Percentiles rank a stretch among this genome's conserved stretches.
These are phyloP conservation scores for Beris morrisii DNA, from an alignment of 2,888 invertebrate genomes.

Conservation along the genomic window DNA sequence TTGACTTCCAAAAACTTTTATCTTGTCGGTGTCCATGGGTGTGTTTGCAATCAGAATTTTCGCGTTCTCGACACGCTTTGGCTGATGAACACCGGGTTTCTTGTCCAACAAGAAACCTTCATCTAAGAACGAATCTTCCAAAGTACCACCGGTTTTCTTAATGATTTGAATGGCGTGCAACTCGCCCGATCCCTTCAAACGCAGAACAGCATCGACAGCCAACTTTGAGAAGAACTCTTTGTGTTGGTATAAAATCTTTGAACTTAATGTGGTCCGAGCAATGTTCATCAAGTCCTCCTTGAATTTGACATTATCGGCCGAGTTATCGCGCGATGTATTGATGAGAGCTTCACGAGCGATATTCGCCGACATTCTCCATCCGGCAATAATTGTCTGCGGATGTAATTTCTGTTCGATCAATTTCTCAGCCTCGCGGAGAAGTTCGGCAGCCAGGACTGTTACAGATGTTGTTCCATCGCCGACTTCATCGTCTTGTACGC, in stretches of 20 bases:
- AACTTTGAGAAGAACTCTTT: conserved; percentile 94
- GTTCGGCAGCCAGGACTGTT: conserved; percentile 86
- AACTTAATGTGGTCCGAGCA: conserved; percentile 95
- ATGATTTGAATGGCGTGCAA: conserved; percentile 96
- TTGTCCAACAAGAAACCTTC: conserved; percentile 94
- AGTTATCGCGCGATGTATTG: conserved; percentile 79
- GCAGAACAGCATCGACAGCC: conserved; percentile 92
- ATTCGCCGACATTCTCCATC: conserved; percentile 88
- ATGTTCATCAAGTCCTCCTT: conserved; percentile 92
- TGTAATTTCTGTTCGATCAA: conserved; percentile 92
- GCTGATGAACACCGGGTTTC: conserved; percentile 96
- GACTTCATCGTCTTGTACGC: conserved; percentile 98
- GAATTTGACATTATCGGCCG: conserved; percentile 74
- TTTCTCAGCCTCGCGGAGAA: conserved; percentile 93
- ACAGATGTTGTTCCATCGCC: conserved; percentile 99
- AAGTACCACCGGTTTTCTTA: conserved; percentile 91
- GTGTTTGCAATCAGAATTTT: conserved; percentile 98
- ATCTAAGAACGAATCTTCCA: conserved; percentile 95
- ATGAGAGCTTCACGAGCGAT: conserved; percentile 83
- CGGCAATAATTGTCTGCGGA: conserved; percentile 95
- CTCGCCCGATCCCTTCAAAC: conserved; percentile 94
- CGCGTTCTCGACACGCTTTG: conserved; percentile 89
- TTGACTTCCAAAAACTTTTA: conserved; percentile 96
- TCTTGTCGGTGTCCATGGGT: conserved; percentile 99
- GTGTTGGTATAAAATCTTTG: conserved; percentile 96